Evolutionary conservation across 2,113 vertebrate species (phyloP).

Genomic region (Phocoena sinus): DNA sequence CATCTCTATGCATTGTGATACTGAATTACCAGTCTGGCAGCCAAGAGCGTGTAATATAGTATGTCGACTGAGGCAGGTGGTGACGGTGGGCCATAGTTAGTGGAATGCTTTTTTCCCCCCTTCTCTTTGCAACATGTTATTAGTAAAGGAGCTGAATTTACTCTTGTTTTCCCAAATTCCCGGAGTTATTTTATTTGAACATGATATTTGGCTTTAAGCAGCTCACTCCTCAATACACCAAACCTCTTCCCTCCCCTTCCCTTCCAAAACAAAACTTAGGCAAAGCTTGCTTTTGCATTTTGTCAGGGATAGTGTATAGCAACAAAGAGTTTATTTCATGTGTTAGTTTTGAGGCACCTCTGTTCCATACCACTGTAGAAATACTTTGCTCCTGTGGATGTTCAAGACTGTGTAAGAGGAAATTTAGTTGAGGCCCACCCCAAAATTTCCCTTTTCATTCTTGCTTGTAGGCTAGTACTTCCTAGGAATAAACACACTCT

Average conservation of each 20-base stretch:
- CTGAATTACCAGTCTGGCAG: conserved; percentile 79
- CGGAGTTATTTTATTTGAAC: conserved; percentile 74
- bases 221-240: conserved; percentile 12
- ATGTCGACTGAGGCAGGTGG: conserved; percentile 85
- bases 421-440: not conserved
- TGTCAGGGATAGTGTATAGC: not conserved
- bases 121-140: conserved; percentile 82
- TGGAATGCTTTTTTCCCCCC: conserved; percentile 77
- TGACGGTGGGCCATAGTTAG: conserved; percentile 76
- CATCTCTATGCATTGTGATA: conserved; percentile 66
- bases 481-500: not conserved
- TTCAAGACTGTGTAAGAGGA: not conserved
- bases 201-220: conserved; percentile 56
- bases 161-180: conserved; percentile 81
- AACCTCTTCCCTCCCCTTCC: not conserved
- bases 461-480: not conserved
- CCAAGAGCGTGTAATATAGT: conserved; percentile 86
- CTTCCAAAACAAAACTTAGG: not conserved
- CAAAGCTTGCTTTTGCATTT: conserved; percentile 50
- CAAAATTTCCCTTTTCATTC: not conserved
- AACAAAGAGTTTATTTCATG: not conserved
- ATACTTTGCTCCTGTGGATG: not conserved
- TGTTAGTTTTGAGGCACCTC: conserved; percentile 49
- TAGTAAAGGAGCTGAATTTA: conserved; percentile 85
- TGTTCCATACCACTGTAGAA: not conserved